Base-by-base conservation (phyloP, 2,888 invertebrate species). In the Xestoiulus laeticollis region DNA sequence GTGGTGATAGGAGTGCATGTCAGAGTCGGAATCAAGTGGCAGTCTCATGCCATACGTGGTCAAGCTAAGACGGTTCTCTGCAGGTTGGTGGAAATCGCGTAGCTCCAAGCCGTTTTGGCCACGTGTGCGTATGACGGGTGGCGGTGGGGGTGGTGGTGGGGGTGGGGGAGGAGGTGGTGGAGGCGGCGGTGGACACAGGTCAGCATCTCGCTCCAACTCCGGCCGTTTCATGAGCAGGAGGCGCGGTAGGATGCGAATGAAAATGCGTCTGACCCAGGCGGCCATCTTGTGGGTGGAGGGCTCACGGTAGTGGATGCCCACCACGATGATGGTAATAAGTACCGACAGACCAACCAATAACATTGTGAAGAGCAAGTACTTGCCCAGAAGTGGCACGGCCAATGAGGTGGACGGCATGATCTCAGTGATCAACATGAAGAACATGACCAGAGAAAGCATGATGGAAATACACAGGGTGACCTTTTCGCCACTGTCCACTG, bases 231-330 rank as follows among this genome's bases (percentile, higher is more conserved):
- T 98, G 89, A 97, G 92, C 48, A 98, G 92, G 87, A 97, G 91
- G 90, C 96, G 96, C 0, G 98, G 98, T 78, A 98, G 93, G 89
- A 95, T 95, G 89, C 96, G 95, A 91, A 97, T 97, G 91, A 98
- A 98, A 91, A 97, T 95, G 90, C 94, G 95, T 87, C 97, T 93
- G 48, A 98, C 96, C 97, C 98, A 98, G 0, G 97, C 96, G n/a
- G 96, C 95, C 97, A 98, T 98, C 92, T 96, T 96, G 91, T 98
- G 98, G 0, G 98, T 98, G 91, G 97, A 97, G 0, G 98, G 98
- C 91, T 98, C 97, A 4, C 98, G 95, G 91, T 97, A 98, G 91
- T 98, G 97, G 87, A 98, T 96, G 92, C 98, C 98, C 85, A 98
- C 93, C 92, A 98, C 97, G 90, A 96, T 95, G 90, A 97, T 97